phyloP scores from a whole-genome alignment of 2,888 invertebrate genomes.

The Clivina fossor region DNA sequence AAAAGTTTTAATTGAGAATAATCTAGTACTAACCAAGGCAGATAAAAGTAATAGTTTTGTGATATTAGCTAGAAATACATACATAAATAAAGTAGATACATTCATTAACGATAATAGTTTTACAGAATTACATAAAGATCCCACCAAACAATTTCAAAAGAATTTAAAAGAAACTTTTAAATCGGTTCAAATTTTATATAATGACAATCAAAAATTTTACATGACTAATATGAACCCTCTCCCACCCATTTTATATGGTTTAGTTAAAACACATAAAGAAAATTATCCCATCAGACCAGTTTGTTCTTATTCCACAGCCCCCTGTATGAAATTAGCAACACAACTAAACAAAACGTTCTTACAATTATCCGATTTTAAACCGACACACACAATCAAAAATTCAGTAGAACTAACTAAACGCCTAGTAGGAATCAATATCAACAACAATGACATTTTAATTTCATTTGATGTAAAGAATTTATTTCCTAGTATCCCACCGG shows the following conservation, averaged over 20 bases:
- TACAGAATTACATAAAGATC: no score
- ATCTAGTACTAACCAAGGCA: not conserved
- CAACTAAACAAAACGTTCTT: not conserved
- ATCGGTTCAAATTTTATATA: not conserved
- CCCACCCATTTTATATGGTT: not conserved
- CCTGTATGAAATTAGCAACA: not conserved
- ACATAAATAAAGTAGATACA: not conserved
- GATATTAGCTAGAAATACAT: not conserved
- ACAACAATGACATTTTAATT: no score
- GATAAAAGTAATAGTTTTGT: not conserved
- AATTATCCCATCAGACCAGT: no score
- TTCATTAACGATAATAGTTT: not conserved
- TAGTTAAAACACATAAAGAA: no score
- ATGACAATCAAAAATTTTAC: not conserved
- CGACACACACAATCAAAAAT: not conserved
- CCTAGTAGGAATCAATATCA: no score
- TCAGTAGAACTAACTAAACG: not conserved
- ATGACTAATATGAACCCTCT: not conserved
- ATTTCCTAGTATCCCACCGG: no score
- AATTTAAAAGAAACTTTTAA: not conserved
- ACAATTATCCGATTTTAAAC: not conserved
- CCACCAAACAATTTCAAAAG: not conserved
- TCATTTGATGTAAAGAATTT: no score
- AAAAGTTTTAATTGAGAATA: not conserved
- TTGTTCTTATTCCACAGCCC: not conserved